These are phyloP conservation scores for Megaceryle maxima DNA, from an alignment of 2,113 vertebrate species.

Conservation along the genomic window DNA sequence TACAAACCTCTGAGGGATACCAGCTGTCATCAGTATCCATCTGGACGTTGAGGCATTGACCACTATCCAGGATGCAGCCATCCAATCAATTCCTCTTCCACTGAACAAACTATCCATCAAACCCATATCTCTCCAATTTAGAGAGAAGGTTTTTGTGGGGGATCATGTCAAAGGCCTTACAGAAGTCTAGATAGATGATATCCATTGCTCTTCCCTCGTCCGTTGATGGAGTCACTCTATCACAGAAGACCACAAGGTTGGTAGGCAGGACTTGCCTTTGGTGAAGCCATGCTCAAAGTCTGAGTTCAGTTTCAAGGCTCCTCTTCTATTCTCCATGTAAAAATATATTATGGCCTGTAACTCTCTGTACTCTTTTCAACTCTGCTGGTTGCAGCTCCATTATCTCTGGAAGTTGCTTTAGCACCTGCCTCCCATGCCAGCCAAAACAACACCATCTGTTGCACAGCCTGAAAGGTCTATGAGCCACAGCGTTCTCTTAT, in stretches of 20 bases:
- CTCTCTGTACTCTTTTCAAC: neutral
- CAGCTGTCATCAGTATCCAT: neutral
- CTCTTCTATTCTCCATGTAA: neutral
- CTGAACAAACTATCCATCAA: neutral
- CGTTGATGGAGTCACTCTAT: neutral
- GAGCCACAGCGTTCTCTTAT: neutral
- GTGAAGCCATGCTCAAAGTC: neutral
- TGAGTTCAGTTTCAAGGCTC: neutral
- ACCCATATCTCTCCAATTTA: neutral
- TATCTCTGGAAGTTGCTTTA: constrained; percentile 31
- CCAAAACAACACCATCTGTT: constrained; percentile 50
- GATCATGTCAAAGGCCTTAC: neutral
- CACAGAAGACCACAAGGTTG: neutral
- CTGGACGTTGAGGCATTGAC: neutral
- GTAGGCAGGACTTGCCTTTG: neutral
- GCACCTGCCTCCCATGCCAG: constrained; percentile 2
- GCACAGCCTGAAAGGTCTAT: neutral
- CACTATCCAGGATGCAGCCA: neutral
- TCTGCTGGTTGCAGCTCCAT: neutral
- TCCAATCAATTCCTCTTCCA: neutral
- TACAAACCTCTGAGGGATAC: rapidly evolving
- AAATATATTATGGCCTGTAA: neutral
- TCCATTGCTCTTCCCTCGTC: neutral
- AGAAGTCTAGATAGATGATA: neutral
- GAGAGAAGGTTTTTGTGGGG: neutral